Conservation (phyloP, 2,113 vertebrate species). For the Natator depressus region DNA sequence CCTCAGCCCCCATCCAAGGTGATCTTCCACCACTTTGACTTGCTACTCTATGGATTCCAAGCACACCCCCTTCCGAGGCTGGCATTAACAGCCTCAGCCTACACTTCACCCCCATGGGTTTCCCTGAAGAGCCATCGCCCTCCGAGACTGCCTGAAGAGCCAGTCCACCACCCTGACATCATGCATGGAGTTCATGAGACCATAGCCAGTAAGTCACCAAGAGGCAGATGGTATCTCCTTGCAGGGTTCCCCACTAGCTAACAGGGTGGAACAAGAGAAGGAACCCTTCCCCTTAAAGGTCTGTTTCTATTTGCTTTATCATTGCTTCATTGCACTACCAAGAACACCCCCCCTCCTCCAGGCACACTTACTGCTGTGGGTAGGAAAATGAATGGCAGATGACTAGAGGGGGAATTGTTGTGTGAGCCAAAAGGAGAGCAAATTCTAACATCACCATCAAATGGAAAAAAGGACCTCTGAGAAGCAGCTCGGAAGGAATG, state of each 20-base stretch:
- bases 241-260: not conserved
- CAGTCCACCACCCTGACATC: not conserved
- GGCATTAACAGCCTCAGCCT: not conserved
- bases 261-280: not conserved
- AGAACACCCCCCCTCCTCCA: not conserved
- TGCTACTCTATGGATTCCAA: not conserved
- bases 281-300: not conserved
- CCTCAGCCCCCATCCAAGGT: not conserved
- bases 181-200: not conserved
- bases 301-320: not conserved
- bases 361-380: not conserved
- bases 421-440: not conserved
- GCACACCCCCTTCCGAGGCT: not conserved
- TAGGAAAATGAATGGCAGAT: not conserved
- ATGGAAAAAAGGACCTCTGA: not conserved
- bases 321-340: not conserved
- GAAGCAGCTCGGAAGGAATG: not conserved
- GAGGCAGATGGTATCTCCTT: not conserved
- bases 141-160: not conserved
- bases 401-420: not conserved
- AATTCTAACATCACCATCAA: accelerated
- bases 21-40: not conserved
- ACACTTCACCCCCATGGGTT: not conserved
- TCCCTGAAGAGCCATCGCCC: not conserved
- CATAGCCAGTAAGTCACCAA: not conserved